A percentile compares a stretch with the other conserved stretches of the same genome.
Conservation (phyloP, 2,113 vertebrate genomes). For the Rhinogobius similis region DNA sequence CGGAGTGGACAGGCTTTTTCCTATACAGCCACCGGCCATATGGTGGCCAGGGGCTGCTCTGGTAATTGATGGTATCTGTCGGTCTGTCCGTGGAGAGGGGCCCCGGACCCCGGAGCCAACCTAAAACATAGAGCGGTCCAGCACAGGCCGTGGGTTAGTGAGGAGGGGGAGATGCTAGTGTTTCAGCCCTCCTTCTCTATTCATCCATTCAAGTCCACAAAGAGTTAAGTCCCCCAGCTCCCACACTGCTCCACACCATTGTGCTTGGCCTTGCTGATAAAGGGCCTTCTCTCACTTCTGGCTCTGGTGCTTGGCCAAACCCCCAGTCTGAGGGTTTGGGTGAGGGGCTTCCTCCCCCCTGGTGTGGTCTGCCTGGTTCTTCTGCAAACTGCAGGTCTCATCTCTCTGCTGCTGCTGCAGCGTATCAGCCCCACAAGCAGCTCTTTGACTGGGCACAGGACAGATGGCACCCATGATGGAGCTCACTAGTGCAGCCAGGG, state of each 20-base stretch:
- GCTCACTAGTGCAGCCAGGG: slow-evolving; percentile 55
- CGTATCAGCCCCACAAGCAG: slow-evolving; percentile 61
- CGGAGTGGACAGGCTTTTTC: slow-evolving; percentile 66
- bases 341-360: slow-evolving; percentile 62
- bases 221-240: slow-evolving; percentile 76
- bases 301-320: slow-evolving; percentile 50
- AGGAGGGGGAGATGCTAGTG: slow-evolving; percentile 74
- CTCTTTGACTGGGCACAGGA: slow-evolving; percentile 62
- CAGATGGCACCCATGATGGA: slow-evolving; percentile 73
- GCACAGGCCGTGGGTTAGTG: slow-evolving; percentile 40
- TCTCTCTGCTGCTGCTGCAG: slow-evolving; percentile 40
- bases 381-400: slow-evolving; percentile 35
- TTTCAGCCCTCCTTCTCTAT: slow-evolving; percentile 79
- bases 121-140: slow-evolving; percentile 77
- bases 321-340: slow-evolving; percentile 56
- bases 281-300: slow-evolving; percentile 61
- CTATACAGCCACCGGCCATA: slow-evolving; percentile 82
- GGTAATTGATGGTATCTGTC: slow-evolving; percentile 82
- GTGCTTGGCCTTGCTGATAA: slow-evolving; percentile 61
- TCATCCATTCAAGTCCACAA: slow-evolving; percentile 77
- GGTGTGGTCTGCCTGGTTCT: slow-evolving; percentile 46
- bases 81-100: slow-evolving; percentile 62
- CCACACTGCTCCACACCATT: slow-evolving; percentile 71
- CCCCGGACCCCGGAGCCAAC: slow-evolving; percentile 61
- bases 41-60: slow-evolving; percentile 75